Base-by-base conservation (phyloP, 2,888 invertebrate species). In the Tachina fera region DNA sequence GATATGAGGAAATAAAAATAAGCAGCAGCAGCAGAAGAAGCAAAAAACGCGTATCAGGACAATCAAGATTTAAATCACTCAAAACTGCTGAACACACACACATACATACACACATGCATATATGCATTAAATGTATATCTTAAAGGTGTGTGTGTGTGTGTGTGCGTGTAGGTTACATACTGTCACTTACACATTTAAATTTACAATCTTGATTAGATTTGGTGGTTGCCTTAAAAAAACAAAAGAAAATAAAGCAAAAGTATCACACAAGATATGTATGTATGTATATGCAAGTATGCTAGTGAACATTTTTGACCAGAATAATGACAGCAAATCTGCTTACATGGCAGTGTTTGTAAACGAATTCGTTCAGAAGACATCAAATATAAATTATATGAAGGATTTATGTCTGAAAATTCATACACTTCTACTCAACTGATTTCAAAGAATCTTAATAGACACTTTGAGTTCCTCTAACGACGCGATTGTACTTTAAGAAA, bases 31-130 rank as follows among this genome's bases (percentile, higher is more conserved):
- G 76, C 78, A 70, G 49, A 81, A 81, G 63, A 86, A 81, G 82
- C n/a, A 72, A 78, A 75, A 77, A 53, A 53, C 68, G 56, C 79
- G 58, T 84, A 87, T 77, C 81, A 76, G 71, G 78, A 83, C 78
- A 76, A 84, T 70, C 84, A 81, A 87, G 89, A 88, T 88, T 84
- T 84, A 88, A 78, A 88, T 87, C 83, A 87, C 11, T 76, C 31
- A 49, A 49, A 67, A 49, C 67, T 65, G 22, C 41, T 53, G 45
- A 56, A 13, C 13, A 41, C 14, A 51, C 39, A 19, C 45, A 6
- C 41, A n/a, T n/a, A n/a, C n/a, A n/a, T 9, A 65, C 9, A 58
- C 41, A 4, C 4, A 60, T 47, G n/a, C 1, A 31, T 67, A 16
- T 1, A 39, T 10, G 14, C 39, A 10, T 39, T 0, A 1, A 31